Evolutionary conservation across 2,113 vertebrate genomes (phyloP).

Genomic region (Grus americana): DNA sequence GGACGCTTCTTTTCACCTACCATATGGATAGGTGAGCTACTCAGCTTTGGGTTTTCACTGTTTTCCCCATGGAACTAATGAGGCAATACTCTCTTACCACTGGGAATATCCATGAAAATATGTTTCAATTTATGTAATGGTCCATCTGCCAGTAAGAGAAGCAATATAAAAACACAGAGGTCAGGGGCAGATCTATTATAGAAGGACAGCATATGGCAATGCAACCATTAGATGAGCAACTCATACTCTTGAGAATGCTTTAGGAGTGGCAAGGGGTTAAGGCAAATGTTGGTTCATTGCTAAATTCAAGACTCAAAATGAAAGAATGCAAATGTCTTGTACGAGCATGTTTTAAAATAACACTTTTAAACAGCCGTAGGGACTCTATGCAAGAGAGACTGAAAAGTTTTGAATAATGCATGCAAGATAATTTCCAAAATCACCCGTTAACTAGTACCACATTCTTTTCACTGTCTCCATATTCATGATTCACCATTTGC

Average conservation of each 20-base stretch:
- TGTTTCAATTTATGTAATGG: constrained; percentile 68
- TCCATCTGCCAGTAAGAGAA: constrained; percentile 51
- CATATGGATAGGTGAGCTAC: constrained; percentile 37
- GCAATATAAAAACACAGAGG: constrained; percentile 55
- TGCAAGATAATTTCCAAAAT: constrained; percentile 77
- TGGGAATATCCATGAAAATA: constrained; percentile 43
- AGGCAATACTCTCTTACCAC: constrained; percentile 17
- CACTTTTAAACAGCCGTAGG: constrained; percentile 64
- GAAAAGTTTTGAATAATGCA: constrained; percentile 77
- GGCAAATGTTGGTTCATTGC: constrained; percentile 68
- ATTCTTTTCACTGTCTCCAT: constrained; percentile 76
- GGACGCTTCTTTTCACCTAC: constrained; percentile 2
- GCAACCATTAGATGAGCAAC: constrained; percentile 70
- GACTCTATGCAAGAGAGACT: constrained; percentile 55
- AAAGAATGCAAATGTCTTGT: constrained; percentile 62
- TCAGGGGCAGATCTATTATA: constrained; percentile 71
- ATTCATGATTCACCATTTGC: constrained; percentile 74
- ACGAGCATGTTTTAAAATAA: constrained; percentile 52
- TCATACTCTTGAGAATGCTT: constrained; percentile 69
- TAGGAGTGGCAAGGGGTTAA: constrained; percentile 72
- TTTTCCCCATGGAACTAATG: neutral
- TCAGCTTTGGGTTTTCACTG: neutral
- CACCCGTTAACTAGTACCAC: constrained; percentile 77
- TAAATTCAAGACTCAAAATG: constrained; percentile 63
- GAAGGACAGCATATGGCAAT: constrained; percentile 63